Evolutionary conservation across 1,140 invertebrate genomes (phyloP).

Genomic region (Musca vetustissima): DNA sequence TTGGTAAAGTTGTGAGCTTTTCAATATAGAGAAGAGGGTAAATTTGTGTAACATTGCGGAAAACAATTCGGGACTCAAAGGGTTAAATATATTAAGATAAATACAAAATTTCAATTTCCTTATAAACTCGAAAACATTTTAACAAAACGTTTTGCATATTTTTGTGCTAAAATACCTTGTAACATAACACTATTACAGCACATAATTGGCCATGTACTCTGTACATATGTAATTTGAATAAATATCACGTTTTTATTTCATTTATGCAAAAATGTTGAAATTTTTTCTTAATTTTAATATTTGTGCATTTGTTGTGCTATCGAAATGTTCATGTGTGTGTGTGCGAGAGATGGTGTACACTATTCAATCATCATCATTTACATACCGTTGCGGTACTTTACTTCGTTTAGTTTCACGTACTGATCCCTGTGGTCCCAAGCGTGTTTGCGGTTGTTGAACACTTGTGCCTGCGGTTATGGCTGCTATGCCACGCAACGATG

Average conservation of each 20-base stretch:
- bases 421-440: constrained; percentile 29
- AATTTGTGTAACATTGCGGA: no score
- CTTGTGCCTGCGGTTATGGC: constrained; percentile 37
- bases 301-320: background rate
- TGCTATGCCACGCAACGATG: constrained; percentile 48
- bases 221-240: background rate
- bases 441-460: constrained; percentile 13
- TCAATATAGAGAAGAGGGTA: no score
- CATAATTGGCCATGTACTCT: constrained; percentile 17
- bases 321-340: background rate
- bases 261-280: background rate
- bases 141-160: background rate
- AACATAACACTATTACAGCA: background rate
- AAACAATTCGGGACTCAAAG: no score
- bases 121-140: background rate
- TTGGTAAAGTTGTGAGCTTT: no score
- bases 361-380: constrained; percentile 25
- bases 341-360: no score
- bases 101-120: background rate
- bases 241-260: background rate
- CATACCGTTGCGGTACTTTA: constrained; percentile 53
- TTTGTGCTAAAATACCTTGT: background rate
- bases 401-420: constrained; percentile 39
- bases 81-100: no score
- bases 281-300: background rate